Evolutionary conservation across 2,113 vertebrate genomes (phyloP).

Genomic region (Casuarius casuarius): DNA sequence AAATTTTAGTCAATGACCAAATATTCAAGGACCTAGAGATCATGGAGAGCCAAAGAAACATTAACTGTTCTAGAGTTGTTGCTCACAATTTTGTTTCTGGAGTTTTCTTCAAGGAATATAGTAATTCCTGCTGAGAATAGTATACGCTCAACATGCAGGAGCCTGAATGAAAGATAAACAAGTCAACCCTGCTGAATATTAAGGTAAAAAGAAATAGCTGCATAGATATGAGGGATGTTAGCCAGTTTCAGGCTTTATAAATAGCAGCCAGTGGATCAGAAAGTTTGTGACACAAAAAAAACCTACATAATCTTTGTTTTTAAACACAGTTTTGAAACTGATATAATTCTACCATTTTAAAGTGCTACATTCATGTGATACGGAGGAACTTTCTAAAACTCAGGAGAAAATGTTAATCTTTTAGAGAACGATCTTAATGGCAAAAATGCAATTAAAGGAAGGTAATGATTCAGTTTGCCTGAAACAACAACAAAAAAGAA

Average conservation of each 20-base stretch:
- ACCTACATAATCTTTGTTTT: background rate
- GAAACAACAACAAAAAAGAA: background rate
- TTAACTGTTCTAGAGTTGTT: background rate
- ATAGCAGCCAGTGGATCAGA: background rate
- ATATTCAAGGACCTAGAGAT: background rate
- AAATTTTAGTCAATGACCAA: background rate
- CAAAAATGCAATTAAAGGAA: background rate
- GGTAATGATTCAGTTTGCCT: background rate
- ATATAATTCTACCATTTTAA: background rate
- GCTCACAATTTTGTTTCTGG: background rate
- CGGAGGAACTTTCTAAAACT: background rate
- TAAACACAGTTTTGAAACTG: background rate
- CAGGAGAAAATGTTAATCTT: background rate
- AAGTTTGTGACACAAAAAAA: rapidly evolving
- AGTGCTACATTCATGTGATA: background rate
- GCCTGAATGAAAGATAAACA: constrained; percentile 20
- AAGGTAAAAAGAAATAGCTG: background rate
- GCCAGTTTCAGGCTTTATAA: background rate
- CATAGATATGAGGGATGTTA: background rate
- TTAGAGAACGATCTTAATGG: background rate
- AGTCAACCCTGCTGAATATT: background rate
- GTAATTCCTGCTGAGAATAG: background rate
- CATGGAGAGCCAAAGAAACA: background rate
- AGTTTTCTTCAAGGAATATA: background rate
- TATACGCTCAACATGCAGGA: background rate